These are phyloP conservation scores for Syritta pipiens DNA, from an alignment of 2,888 invertebrate species.

Conservation along the genomic window DNA sequence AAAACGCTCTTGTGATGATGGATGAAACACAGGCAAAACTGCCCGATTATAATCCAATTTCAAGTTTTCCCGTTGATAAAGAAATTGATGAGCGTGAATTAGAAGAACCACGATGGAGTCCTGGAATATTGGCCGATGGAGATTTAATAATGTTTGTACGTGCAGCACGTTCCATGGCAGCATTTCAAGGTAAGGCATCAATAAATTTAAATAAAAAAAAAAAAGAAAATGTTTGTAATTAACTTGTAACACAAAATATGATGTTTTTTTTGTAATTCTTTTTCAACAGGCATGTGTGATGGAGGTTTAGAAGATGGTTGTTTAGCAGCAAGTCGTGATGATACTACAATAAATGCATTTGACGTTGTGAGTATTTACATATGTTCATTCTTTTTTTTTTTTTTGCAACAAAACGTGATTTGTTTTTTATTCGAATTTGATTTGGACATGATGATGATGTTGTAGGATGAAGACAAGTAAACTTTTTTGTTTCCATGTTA, in stretches of 20 bases:
- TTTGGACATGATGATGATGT: too few relatives aligned
- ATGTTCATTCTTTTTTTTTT: slow-evolving; percentile 72
- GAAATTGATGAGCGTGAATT: slow-evolving; percentile 80
- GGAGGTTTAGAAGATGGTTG: slow-evolving; percentile 98
- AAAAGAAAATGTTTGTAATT: not conserved
- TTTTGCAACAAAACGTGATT: too few relatives aligned
- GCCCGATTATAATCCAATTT: slow-evolving; percentile 80
- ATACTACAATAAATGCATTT: slow-evolving; percentile 97
- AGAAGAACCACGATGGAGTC: slow-evolving; percentile 97
- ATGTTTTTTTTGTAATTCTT: slow-evolving; percentile 32
- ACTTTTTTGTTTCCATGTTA: too few relatives aligned
- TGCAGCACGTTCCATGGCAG: slow-evolving; percentile 98
- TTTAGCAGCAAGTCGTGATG: slow-evolving; percentile 97
- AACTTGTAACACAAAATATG: slow-evolving; percentile 28
- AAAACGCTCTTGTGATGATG: slow-evolving; percentile 63
- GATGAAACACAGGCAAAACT: slow-evolving; percentile 78
- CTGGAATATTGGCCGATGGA: slow-evolving; percentile 94
- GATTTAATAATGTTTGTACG: slow-evolving; percentile 98
- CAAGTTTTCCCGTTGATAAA: slow-evolving; percentile 80
- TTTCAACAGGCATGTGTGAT: slow-evolving; percentile 92
- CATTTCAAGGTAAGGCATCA: slow-evolving; percentile 85
- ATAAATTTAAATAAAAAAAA: slow-evolving; percentile 12
- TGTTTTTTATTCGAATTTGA: too few relatives aligned
- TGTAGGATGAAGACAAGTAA: too few relatives aligned
- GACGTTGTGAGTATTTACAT: slow-evolving; percentile 87